These are phyloP conservation scores for Eremobia ochroleuca DNA, from an alignment of 2,888 invertebrate species.

Conservation along the genomic window DNA sequence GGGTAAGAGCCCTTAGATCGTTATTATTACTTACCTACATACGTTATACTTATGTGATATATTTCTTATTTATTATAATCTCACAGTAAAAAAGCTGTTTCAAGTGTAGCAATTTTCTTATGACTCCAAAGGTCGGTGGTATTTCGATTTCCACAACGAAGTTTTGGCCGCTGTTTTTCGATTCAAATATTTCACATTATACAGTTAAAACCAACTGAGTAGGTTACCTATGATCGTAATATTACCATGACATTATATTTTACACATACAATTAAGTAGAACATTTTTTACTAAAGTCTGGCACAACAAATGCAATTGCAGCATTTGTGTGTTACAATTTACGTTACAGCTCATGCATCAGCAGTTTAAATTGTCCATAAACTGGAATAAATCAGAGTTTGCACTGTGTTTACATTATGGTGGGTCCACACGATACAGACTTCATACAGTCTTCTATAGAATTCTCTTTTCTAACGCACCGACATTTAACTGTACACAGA, in stretches of 20 bases:
- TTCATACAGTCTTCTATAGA: too few species aligned
- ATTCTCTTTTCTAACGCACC: too few species aligned
- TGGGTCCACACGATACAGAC: too few species aligned
- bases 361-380: neutral
- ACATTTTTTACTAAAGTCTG: conserved; percentile 28
- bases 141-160: conserved; percentile 18
- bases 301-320: neutral
- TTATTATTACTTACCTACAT: conserved; percentile 18
- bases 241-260: conserved; percentile 4
- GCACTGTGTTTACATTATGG: neutral
- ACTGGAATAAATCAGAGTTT: too few species aligned
- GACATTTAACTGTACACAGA: too few species aligned
- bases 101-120: conserved; percentile 11
- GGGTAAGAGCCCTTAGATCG: too few species aligned
- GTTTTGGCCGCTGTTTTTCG: neutral
- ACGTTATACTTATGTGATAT: conserved; percentile 23
- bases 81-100: conserved; percentile 52
- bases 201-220: neutral
- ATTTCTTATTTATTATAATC: conserved; percentile 57
- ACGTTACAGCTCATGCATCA: neutral
- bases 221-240: neutral
- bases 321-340: neutral
- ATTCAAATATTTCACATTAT: neutral
- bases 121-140: conserved; percentile 10
- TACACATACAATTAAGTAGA: neutral